Base-by-base conservation (phyloP, 2,113 vertebrate genomes). In the Epinephelus lanceolatus region DNA sequence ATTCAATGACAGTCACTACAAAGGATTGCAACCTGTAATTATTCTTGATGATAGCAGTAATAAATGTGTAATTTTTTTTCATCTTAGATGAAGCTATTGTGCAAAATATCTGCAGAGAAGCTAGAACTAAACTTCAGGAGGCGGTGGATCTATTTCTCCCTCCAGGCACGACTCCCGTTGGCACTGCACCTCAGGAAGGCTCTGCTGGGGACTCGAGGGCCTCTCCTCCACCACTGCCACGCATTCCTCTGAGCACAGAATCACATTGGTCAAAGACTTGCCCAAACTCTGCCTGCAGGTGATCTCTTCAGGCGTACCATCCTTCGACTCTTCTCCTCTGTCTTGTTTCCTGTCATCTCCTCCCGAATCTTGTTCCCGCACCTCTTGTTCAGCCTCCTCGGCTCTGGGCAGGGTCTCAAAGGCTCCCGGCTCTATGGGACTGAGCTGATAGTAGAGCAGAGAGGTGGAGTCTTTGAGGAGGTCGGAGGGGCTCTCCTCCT, bases 361-460 rank as follows among this genome's bases (percentile, higher is more conserved):
- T 71, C 68, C 80, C 40, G 51, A 21, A 17, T 53, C 77, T 69
- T 37, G 78, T 68, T 51, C 71, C 40, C 12, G 71, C 69, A 6
- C 89, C 90, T 81, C 87, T 60, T 74, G 67, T 0, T 73, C 68
- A 1, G 30, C 82, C 71, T 86, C 89, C 85, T 84, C 91, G 2
- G 79, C 93, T 90, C 87, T 80, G 89, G 88, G 86, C 65, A 83
- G 87, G 42, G 4, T 73, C 86, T 93, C 91, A 18, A 94, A 91
- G 30, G 91, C 84, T 15, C 68, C 85, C 0, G 94, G 73, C 69
- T 94, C 93, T 9, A 96, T 94, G 78, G 94, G 94, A 83, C 96
- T 96, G 66, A 97, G 93, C 84, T 98, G 97, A 90, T 98, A 98
- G 90, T 93, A 97, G 15, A 97, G 93, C 89, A 97, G 92, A 0